These are phyloP conservation scores for Zapus hudsonius DNA, from an alignment of 2,113 vertebrate species.

Conservation along the genomic window DNA sequence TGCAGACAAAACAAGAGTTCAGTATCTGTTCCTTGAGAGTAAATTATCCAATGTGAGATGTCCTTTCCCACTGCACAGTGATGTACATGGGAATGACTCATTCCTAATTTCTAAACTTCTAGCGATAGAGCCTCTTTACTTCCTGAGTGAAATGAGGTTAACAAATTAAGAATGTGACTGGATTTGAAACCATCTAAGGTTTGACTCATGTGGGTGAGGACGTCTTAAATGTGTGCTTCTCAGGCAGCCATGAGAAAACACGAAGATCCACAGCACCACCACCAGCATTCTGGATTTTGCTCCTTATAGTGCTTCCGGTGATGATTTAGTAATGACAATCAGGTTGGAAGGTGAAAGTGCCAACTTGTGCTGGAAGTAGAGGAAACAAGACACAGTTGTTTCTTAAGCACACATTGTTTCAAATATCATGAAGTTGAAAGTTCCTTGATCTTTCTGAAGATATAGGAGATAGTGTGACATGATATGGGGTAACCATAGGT, in stretches of 20 bases:
- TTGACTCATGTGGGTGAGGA: neutral
- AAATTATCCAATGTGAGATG: neutral
- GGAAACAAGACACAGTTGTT: neutral
- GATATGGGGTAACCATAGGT: fast-evolving
- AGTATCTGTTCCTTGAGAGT: neutral
- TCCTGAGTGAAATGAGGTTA: neutral
- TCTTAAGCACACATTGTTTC: neutral
- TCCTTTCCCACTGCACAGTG: neutral
- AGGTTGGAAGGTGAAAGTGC: neutral
- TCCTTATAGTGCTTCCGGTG: neutral
- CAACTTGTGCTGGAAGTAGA: neutral
- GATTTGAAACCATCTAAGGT: neutral
- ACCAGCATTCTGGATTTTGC: neutral
- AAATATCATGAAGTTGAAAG: neutral
- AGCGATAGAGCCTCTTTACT: neutral
- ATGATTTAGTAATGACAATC: too few relatives aligned
- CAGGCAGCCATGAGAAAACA: neutral
- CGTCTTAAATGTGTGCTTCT: neutral
- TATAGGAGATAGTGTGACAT: neutral
- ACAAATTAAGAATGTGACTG: neutral
- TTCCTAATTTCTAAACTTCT: neutral
- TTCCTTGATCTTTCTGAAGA: neutral
- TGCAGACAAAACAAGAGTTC: neutral
- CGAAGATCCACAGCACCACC: neutral
- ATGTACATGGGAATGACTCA: neutral